A percentile compares a stretch with the other conserved stretches of the same genome.
Evolutionary conservation across 2,113 vertebrate species (phyloP).

Genomic region (Sigmodon hispidus): DNA sequence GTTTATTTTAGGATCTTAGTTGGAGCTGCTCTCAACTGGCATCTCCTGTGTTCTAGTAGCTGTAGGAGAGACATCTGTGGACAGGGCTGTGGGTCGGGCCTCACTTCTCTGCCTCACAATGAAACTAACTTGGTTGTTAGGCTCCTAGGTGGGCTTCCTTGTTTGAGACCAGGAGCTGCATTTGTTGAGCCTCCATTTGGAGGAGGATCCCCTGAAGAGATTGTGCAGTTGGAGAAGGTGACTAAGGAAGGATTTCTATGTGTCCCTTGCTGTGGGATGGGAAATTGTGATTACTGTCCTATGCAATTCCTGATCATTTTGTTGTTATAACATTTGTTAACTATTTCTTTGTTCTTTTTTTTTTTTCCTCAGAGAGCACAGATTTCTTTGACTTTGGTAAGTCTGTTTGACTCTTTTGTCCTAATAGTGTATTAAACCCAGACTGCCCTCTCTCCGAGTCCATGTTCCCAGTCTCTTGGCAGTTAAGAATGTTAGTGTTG

Average conservation of each 20-base stretch:
- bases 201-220: not conserved
- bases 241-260: not conserved
- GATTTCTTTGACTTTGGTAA: constrained; percentile 90
- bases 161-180: not conserved
- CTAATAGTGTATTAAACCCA: not conserved
- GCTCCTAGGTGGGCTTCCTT: not conserved
- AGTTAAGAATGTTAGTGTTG: not conserved
- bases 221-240: not conserved
- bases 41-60: rapidly evolving
- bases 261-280: not conserved
- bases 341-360: constrained; percentile 81
- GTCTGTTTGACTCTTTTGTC: constrained; percentile 70
- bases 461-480: not conserved
- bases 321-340: constrained; percentile 61
- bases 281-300: not conserved
- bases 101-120: not conserved
- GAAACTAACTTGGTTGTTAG: not conserved
- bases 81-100: not conserved
- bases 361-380: constrained; percentile 86
- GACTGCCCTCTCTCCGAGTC: rapidly evolving
- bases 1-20: not conserved
- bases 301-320: not conserved
- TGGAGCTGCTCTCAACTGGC: rapidly evolving
- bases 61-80: not conserved
- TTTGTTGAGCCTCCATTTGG: not conserved